These are phyloP conservation scores for Microcebus jonahi DNA, from an alignment of 2,113 vertebrate genomes.

Conservation along the genomic window DNA sequence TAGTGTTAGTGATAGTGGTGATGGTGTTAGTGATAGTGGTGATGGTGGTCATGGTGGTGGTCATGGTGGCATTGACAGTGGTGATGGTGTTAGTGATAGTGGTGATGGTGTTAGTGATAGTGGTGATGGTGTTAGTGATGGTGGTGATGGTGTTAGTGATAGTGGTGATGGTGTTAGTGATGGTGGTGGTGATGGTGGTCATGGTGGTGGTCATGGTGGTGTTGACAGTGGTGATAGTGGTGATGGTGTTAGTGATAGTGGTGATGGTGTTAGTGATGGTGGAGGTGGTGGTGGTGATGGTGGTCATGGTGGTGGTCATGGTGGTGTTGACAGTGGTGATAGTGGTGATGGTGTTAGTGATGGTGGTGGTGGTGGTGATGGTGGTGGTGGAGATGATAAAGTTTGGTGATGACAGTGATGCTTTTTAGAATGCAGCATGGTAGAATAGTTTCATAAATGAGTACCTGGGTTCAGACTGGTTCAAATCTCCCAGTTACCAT, in stretches of 20 bases:
- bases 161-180: too few relatives aligned
- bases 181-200: too few relatives aligned
- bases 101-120: not conserved
- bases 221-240: too few relatives aligned
- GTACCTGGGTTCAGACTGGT: not conserved
- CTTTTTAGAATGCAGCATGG: not conserved
- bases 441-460: rapidly evolving
- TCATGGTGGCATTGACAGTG: not conserved
- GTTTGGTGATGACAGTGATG: not conserved
- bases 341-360: rapidly evolving
- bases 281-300: rapidly evolving
- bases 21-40: not conserved
- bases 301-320: rapidly evolving
- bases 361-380: rapidly evolving
- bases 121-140: not conserved
- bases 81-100: rapidly evolving
- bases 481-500: not conserved
- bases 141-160: not conserved
- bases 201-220: rapidly evolving
- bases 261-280: not conserved
- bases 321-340: too few relatives aligned
- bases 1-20: not conserved
- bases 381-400: not conserved
- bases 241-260: too few relatives aligned
- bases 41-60: too few relatives aligned